A percentile compares a stretch with the other conserved stretches of the same genome.
phyloP scores from a whole-genome alignment of 2,888 invertebrate genomes.

The Toxonevra muliebris region DNA sequence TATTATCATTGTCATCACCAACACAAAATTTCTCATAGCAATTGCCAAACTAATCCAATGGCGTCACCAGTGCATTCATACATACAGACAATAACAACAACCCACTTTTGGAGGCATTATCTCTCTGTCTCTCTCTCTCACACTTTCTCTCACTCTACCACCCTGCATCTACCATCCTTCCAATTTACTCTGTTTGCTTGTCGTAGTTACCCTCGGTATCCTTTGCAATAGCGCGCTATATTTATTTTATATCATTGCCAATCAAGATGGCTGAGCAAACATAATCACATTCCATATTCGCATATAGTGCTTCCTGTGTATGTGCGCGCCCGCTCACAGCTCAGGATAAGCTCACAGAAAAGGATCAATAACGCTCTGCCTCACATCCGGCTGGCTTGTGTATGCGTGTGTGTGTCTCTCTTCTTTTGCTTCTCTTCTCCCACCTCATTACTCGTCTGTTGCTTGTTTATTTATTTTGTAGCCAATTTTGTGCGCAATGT shows the following conservation, averaged over 20 bases:
- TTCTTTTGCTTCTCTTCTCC: conserved; percentile 27
- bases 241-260: conserved; percentile 66
- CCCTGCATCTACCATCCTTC: background rate
- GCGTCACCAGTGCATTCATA: conserved; percentile 35
- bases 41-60: conserved; percentile 54
- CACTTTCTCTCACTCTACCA: background rate
- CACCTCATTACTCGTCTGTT: conserved; percentile 30
- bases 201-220: conserved; percentile 5
- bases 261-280: conserved; percentile 66
- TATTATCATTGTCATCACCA: conserved; percentile 15
- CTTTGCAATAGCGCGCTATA: conserved; percentile 39
- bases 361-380: conserved; percentile 59
- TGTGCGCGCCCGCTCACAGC: conserved; percentile 34
- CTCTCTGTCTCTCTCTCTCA: background rate
- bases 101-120: background rate
- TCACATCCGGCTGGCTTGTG: conserved; percentile 44
- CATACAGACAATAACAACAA: background rate
- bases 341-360: conserved; percentile 35
- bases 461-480: conserved; percentile 55
- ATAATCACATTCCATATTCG: conserved; percentile 52
- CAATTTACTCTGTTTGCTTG: background rate
- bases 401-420: conserved; percentile 14
- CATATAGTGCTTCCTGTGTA: conserved; percentile 27
- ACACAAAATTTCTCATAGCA: conserved; percentile 52
- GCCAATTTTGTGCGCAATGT: conserved; percentile 47